These are phyloP conservation scores for Oreonectes daqikongensis DNA, from an alignment of 2,797 vertebrate species.

Conservation along the genomic window DNA sequence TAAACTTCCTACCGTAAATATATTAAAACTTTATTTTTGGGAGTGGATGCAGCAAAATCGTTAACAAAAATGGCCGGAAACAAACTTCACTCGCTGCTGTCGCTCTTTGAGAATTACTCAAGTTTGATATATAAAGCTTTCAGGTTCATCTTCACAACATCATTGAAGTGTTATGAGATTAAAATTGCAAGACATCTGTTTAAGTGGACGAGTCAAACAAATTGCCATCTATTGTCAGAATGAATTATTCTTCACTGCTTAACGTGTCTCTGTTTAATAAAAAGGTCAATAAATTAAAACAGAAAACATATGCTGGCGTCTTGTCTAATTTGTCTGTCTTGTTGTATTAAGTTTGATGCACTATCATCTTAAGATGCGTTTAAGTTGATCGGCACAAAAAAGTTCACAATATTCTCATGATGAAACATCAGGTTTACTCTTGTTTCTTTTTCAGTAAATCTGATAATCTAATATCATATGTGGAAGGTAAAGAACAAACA, in stretches of 20 bases:
- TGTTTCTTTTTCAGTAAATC: not conserved
- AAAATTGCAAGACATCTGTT: not conserved
- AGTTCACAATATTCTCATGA: not conserved
- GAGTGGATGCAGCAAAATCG: too few relatives aligned
- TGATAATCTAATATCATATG: not conserved
- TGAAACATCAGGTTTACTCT: not conserved
- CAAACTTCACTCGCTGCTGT: too few relatives aligned
- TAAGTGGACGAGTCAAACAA: slow-evolving; percentile 24
- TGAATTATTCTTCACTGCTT: slow-evolving; percentile 30
- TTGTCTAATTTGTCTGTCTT: slow-evolving; percentile 45
- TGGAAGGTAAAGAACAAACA: slow-evolving; percentile 20
- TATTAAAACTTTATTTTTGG: too few relatives aligned
- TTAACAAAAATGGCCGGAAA: too few relatives aligned
- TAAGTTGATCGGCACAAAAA: not conserved
- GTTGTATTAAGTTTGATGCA: slow-evolving; percentile 49
- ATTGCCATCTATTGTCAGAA: slow-evolving; percentile 52
- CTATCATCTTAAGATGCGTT: not conserved
- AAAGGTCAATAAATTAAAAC: slow-evolving; percentile 48
- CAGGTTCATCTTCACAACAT: too few relatives aligned
- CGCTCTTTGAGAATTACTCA: too few relatives aligned
- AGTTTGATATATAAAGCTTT: too few relatives aligned
- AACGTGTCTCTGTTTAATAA: slow-evolving; percentile 41
- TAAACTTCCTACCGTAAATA: too few relatives aligned
- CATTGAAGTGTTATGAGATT: not conserved
- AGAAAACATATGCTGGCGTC: slow-evolving; percentile 17